Evolutionary conservation across 2,888 invertebrate genomes (phyloP).

Genomic region (Isoperla grammatica): DNA sequence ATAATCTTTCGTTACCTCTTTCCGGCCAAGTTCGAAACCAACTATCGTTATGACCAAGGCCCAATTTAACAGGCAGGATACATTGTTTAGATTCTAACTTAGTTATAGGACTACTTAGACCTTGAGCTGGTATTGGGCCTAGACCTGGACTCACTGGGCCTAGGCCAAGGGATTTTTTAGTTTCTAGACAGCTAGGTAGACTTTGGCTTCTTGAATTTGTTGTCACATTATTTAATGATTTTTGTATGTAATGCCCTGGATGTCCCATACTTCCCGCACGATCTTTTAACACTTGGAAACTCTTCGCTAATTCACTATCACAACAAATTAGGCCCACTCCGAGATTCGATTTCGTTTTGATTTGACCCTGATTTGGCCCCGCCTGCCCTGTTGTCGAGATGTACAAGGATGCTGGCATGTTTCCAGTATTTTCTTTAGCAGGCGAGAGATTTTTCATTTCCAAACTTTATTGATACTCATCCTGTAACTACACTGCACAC

Average conservation of each 20-base stretch:
- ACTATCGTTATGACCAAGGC: background rate
- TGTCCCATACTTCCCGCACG: conserved; percentile 28
- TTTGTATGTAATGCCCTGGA: conserved; percentile 34
- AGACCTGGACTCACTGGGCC: too few species aligned
- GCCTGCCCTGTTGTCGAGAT: conserved; percentile 19
- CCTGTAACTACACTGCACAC: background rate
- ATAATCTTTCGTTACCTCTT: conserved; percentile 41
- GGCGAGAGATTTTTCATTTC: conserved; percentile 27
- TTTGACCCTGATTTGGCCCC: conserved; percentile 28
- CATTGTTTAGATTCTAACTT: conserved; percentile 17
- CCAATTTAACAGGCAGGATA: conserved; percentile 2
- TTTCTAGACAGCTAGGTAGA: conserved; percentile 43
- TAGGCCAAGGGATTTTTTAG: conserved; percentile 32
- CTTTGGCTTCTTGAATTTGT: conserved; percentile 41
- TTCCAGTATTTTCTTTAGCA: conserved; percentile 24
- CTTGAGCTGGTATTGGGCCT: background rate
- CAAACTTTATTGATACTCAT: background rate
- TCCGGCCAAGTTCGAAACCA: conserved; percentile 52
- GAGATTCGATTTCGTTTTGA: conserved; percentile 21
- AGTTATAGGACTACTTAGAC: background rate
- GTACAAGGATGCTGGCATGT: conserved; percentile 25
- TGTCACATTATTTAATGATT: conserved; percentile 29
- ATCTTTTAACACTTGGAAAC: conserved; percentile 33
- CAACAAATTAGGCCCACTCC: conserved; percentile 33
- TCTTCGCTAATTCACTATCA: conserved; percentile 34